phyloP scores from a whole-genome alignment of 2,888 invertebrate genomes.

The Hanleya hanleyi region DNA sequence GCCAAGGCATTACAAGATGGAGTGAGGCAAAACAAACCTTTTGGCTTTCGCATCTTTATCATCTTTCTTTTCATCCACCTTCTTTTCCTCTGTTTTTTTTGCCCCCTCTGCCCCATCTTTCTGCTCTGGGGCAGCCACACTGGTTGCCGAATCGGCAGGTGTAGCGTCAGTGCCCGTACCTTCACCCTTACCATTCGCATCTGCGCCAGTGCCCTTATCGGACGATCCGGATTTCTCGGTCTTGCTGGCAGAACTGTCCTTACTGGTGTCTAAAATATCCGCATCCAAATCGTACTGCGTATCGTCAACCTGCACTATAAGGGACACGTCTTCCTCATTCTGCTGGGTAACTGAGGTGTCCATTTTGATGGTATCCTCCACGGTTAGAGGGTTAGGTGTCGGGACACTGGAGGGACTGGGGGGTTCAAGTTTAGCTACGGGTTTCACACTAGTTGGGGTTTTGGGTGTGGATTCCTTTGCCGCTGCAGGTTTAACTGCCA shows the following conservation, averaged over 20 bases:
- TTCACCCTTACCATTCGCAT: conserved; percentile 22
- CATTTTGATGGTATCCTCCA: conserved; percentile 57
- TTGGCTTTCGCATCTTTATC: conserved; percentile 53
- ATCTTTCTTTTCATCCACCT: conserved; percentile 49
- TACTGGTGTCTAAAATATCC: conserved; percentile 53
- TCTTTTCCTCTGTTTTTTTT: conserved; percentile 44
- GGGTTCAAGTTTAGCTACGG: not conserved
- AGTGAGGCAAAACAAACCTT: conserved; percentile 46
- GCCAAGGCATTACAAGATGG: conserved; percentile 17
- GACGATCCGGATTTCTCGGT: conserved; percentile 10
- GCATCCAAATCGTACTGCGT: conserved; percentile 72
- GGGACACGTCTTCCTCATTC: not conserved
- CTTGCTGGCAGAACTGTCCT: not conserved
- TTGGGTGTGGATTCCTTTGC: conserved; percentile 17
- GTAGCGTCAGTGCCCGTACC: conserved; percentile 13
- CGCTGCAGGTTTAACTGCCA: conserved; percentile 12
- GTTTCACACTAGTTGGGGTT: not conserved
- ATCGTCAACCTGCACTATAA: conserved; percentile 72
- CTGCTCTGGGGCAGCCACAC: conserved; percentile 1
- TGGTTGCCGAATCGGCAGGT: not conserved
- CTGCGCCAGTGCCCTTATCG: conserved; percentile 33
- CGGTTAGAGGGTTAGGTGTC: conserved; percentile 50
- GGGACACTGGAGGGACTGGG: conserved; percentile 29
- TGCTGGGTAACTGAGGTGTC: conserved; percentile 36
- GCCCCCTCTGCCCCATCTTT: conserved; percentile 16